Evolutionary conservation across 2,888 invertebrate species (phyloP).

Genomic region (Tenthredo notha): DNA sequence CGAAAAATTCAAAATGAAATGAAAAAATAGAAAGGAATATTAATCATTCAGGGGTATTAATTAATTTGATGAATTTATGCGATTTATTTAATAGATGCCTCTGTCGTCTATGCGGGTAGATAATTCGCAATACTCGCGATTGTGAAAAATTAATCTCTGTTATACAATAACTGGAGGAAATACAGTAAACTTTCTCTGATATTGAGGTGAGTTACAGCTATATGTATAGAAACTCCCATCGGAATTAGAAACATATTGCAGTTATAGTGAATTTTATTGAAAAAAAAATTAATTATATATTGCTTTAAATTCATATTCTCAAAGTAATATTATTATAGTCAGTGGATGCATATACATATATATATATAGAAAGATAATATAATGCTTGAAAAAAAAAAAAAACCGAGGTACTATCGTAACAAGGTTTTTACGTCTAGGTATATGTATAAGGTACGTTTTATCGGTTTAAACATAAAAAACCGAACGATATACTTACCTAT

Average conservation of each 20-base stretch:
- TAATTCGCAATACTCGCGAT: background rate
- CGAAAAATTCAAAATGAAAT: background rate
- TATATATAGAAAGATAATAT: background rate
- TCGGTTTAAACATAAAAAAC: background rate
- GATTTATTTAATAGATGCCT: background rate
- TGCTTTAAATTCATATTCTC: background rate
- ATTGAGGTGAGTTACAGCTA: background rate
- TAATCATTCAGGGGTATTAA: background rate
- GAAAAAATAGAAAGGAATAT: background rate
- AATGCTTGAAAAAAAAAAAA: background rate
- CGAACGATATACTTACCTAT: slow-evolving; percentile 6
- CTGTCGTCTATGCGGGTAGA: background rate
- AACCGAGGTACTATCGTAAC: background rate
- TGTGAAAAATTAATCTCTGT: background rate
- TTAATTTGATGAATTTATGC: background rate
- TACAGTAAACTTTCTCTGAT: slow-evolving; percentile 1
- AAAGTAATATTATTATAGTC: background rate
- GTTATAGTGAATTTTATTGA: too few species aligned
- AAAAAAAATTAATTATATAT: too few species aligned
- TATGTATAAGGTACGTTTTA: background rate
- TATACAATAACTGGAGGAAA: background rate
- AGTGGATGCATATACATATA: background rate
- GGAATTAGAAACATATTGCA: background rate
- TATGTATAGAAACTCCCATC: background rate
- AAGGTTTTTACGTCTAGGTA: background rate